These are phyloP conservation scores for Gambusia holbrooki DNA, from an alignment of 2,113 vertebrate genomes.

Conservation along the genomic window DNA sequence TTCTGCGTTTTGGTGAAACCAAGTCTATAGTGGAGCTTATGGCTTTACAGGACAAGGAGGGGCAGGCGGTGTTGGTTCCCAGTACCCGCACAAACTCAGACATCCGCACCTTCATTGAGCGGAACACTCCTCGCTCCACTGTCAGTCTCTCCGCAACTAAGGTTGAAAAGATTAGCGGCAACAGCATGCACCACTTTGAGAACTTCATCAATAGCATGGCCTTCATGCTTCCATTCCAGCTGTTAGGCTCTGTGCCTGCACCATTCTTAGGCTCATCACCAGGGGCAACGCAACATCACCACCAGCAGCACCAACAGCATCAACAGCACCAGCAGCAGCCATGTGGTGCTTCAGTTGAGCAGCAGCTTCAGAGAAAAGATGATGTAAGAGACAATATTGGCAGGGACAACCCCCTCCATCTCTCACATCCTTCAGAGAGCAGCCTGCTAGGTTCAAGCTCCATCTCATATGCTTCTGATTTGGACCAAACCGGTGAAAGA, in stretches of 20 bases:
- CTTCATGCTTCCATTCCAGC: constrained; percentile 95
- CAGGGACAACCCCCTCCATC: constrained; percentile 69
- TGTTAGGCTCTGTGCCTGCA: constrained; percentile 89
- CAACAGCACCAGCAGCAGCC: constrained; percentile 78
- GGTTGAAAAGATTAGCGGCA: constrained; percentile 83
- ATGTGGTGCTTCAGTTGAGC: constrained; percentile 62
- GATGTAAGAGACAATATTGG: constrained; percentile 40
- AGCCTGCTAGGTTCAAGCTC: constrained; percentile 79
- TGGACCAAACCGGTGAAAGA: constrained; percentile 77
- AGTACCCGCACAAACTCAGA: constrained; percentile 88
- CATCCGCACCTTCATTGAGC: constrained; percentile 95
- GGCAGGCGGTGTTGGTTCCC: constrained; percentile 86
- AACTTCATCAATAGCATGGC: constrained; percentile 94
- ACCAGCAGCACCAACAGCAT: constrained; percentile 54
- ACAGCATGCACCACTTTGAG: constrained; percentile 90
- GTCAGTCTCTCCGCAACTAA: constrained; percentile 75
- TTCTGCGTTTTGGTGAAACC: constrained; percentile 97
- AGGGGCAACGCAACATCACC: constrained; percentile 78
- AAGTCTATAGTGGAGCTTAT: constrained; percentile 98
- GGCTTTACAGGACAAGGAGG: constrained; percentile 96
- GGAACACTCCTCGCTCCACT: constrained; percentile 81
- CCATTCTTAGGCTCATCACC: constrained; percentile 87
- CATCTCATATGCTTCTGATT: constrained; percentile 80
- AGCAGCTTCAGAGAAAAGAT: constrained; percentile 47
- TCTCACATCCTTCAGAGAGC: constrained; percentile 77